A percentile compares a stretch with the other conserved stretches of the same genome.
These are phyloP conservation scores for Dendroctonus valens DNA, from an alignment of 1,140 invertebrate species.

Conservation along the genomic window DNA sequence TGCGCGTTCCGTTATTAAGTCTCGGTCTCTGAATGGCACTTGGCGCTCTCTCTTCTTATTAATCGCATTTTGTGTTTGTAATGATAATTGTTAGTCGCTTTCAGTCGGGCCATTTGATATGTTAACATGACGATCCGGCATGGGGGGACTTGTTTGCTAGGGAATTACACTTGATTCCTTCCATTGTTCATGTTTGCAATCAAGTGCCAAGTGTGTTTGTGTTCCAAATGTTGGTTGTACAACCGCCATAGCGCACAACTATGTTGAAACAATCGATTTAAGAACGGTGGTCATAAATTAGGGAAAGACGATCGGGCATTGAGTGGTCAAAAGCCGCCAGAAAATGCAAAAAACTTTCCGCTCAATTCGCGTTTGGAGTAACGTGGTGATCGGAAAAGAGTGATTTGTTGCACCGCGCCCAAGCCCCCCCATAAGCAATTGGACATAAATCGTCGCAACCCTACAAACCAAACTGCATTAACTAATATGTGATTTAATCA, in stretches of 20 bases:
- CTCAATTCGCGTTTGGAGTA: too few relatives aligned
- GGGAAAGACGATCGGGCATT: too few relatives aligned
- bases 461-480: conserved; percentile 16
- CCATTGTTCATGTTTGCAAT: not conserved
- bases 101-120: conserved; percentile 11
- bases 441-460: conserved; percentile 11
- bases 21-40: conserved; percentile 16
- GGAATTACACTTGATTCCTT: not conserved
- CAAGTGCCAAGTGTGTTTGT: not conserved
- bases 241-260: too few relatives aligned
- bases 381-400: too few relatives aligned
- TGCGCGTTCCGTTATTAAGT: conserved; percentile 3
- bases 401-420: too few relatives aligned
- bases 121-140: not conserved
- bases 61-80: conserved; percentile 19
- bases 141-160: not conserved
- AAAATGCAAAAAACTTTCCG: too few relatives aligned
- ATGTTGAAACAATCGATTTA: too few relatives aligned
- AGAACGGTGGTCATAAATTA: too few relatives aligned
- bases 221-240: not conserved
- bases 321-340: too few relatives aligned
- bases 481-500: conserved; percentile 31
- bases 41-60: conserved; percentile 9
- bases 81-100: conserved; percentile 18
- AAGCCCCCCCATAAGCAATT: too few relatives aligned